Percentiles rank a stretch among this genome's conserved stretches.
Conservation (phyloP, 2,113 vertebrate species). For the Bombycilla garrulus region DNA sequence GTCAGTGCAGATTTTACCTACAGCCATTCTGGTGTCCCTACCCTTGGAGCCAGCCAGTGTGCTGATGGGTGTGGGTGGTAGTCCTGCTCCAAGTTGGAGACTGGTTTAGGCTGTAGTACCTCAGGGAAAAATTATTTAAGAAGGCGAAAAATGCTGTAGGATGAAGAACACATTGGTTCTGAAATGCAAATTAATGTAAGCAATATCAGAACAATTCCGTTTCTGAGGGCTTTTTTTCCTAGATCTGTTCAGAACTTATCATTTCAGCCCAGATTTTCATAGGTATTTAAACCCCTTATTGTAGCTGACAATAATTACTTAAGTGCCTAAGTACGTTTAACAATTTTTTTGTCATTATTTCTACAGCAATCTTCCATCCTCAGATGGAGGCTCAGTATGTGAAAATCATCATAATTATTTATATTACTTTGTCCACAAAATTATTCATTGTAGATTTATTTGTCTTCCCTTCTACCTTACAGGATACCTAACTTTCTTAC, state of each 20-base stretch:
- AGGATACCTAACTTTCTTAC: not conserved
- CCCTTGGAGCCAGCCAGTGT: rapidly evolving
- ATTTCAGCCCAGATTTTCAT: not conserved
- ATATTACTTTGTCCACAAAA: not conserved
- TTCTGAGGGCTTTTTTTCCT: not conserved
- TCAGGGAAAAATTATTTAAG: not conserved
- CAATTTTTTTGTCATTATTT: not conserved
- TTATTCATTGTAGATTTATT: not conserved
- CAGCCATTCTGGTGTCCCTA: not conserved
- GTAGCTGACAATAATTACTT: not conserved
- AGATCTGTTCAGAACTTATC: not conserved
- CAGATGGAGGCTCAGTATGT: not conserved
- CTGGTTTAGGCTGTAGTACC: not conserved
- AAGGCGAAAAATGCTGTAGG: not conserved
- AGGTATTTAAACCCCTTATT: not conserved
- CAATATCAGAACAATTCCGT: not conserved
- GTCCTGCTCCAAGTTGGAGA: not conserved
- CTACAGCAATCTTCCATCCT: not conserved
- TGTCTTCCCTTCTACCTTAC: not conserved
- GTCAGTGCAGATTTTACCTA: not conserved
- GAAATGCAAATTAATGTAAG: not conserved
- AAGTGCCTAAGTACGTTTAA: not conserved
- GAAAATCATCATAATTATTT: not conserved
- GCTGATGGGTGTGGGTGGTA: rapidly evolving
- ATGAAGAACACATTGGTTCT: not conserved